phyloP scores from a whole-genome alignment of 2,888 invertebrate genomes.

The Euplagia quadripunctaria region DNA sequence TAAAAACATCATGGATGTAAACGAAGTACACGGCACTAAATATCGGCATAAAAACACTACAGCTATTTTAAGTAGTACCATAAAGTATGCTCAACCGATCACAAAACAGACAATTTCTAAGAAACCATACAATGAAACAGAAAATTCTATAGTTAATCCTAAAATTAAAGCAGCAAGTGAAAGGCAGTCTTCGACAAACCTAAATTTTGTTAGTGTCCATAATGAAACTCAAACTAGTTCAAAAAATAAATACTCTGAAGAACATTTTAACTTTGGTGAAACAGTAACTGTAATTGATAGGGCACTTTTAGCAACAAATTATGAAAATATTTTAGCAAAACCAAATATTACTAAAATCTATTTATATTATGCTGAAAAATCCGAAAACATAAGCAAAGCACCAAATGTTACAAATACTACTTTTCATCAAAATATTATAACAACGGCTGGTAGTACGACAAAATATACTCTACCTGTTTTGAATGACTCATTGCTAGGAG shows the following conservation, averaged over 20 bases:
- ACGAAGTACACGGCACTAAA: neutral
- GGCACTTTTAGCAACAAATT: neutral
- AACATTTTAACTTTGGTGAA: neutral
- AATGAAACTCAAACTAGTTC: neutral
- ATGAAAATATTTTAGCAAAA: neutral
- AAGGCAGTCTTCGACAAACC: neutral
- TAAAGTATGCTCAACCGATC: neutral
- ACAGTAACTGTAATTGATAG: neutral
- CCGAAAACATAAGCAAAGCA: neutral
- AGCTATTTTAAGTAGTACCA: neutral
- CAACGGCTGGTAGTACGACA: neutral
- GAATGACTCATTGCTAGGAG: neutral
- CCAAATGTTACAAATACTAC: neutral
- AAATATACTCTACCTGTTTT: neutral
- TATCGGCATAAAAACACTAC: neutral
- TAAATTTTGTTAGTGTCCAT: neutral
- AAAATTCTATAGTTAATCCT: neutral
- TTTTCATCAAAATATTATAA: neutral
- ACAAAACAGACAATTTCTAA: neutral
- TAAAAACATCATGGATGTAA: neutral
- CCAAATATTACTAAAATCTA: neutral
- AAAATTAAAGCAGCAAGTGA: neutral
- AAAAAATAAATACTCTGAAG: neutral
- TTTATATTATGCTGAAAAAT: neutral
- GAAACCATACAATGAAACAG: neutral